A percentile compares a stretch with the other conserved stretches of the same genome.
Evolutionary conservation across 1,140 invertebrate genomes (phyloP).

Genomic region (Bradynema listronoti): DNA sequence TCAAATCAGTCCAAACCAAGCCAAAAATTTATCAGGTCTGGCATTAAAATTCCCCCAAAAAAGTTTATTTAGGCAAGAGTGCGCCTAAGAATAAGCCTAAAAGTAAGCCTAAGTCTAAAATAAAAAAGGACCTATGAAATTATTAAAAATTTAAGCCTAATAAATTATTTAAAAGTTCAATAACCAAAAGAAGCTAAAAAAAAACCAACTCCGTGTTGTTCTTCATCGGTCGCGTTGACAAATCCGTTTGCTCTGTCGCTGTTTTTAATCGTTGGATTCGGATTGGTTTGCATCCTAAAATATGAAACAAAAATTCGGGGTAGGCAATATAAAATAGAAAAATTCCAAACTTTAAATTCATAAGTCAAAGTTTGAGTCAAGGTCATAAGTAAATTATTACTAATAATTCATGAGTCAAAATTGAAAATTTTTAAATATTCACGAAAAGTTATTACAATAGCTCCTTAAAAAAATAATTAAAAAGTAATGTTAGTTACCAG

Average conservation of each 20-base stretch:
- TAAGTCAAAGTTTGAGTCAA: background rate
- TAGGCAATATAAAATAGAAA: background rate
- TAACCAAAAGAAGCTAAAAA: background rate
- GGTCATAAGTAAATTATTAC: background rate
- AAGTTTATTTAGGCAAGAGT: background rate
- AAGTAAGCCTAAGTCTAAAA: no score
- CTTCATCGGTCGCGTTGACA: slow-evolving; percentile 10
- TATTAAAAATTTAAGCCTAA: no score
- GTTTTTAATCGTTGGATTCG: slow-evolving; percentile 11
- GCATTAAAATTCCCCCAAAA: slow-evolving; percentile 2
- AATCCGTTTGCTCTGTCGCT: slow-evolving; percentile 18
- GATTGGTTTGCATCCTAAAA: slow-evolving; percentile 29
- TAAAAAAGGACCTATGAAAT: no score
- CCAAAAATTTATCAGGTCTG: no score
- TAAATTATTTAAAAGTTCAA: no score
- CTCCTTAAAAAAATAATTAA: no score
- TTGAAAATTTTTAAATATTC: background rate
- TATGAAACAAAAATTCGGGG: no score
- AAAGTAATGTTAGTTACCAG: no score
- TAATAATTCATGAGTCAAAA: background rate
- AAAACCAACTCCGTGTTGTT: slow-evolving; percentile 8
- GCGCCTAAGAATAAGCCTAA: background rate
- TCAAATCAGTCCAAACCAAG: no score
- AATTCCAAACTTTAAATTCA: background rate
- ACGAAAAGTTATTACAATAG: no score